Evolutionary conservation across 2,888 invertebrate species (phyloP), one percentile per base, ranked within the genome.

Genomic region (Hirtodrosophila trivittata): DNA sequence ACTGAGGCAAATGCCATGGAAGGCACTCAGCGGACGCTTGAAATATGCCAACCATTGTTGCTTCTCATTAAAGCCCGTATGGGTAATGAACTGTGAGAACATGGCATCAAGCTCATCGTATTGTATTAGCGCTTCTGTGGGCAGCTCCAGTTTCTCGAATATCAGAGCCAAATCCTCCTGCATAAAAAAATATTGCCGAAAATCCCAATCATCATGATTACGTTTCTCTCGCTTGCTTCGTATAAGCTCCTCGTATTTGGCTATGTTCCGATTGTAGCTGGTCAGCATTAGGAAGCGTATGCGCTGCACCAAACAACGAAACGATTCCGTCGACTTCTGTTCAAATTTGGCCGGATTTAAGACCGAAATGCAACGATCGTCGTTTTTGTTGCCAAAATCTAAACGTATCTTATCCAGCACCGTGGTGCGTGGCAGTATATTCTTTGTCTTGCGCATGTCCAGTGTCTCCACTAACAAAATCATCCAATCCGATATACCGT

Each of bases 21-120:
- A 97, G 39, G 94, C 93, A 50, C 95, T 95, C 41, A 97, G 93
- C 0, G 96, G 94, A 74, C 93, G 93, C 87, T 95, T 94, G 89
- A 98, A 97, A 30, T 94, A 93, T 58, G 93, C 93, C 73, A 98
- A 91, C 98, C 98, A 98, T 58, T 93, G 93, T 54, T 97, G 96
- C 87, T 95, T 94, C 86, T 96, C 97, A 64, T 96, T 95, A 70
- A 96, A 93, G 87, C 96, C 95, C n/a, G 97, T 96, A 91, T 98
- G 98, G 74, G 97, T 94, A 52, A 98, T 95, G 91, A 98, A 98
- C 92, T 98, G 98, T 1, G 98, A 97, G 90, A 98, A 98, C 76
- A 98, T 93, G 45, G 98, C 98, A 92, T 98, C 98, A 87, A 99
- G 92, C 91, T 98, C 98, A 89, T 98, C 98, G 90, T 98, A 99